phyloP scores from a whole-genome alignment of 2,888 invertebrate genomes.

The Leptarthrus brevirostris region DNA sequence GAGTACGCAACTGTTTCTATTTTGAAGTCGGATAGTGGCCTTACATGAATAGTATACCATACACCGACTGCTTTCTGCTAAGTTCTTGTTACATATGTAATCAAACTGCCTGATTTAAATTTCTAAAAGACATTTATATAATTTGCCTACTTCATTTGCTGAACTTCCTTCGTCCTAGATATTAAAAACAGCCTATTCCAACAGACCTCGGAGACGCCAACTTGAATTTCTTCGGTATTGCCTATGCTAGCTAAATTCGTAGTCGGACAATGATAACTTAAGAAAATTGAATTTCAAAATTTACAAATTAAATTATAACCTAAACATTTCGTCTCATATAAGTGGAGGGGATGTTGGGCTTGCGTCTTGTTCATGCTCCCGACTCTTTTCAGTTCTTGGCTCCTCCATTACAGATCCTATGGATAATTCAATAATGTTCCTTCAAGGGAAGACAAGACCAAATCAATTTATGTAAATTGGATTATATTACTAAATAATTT shows the following conservation, averaged over 20 bases:
- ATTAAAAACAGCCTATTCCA: too few species aligned
- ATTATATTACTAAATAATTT: constrained; percentile 34
- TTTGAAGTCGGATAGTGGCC: too few species aligned
- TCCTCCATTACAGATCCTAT: background rate
- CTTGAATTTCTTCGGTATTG: background rate
- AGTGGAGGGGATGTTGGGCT: constrained; percentile 1
- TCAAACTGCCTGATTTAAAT: too few species aligned
- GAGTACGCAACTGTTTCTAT: constrained; percentile 20
- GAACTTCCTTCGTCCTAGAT: too few species aligned
- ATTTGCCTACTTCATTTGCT: too few species aligned
- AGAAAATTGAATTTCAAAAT: constrained; percentile 30
- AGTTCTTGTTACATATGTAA: too few species aligned
- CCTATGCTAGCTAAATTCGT: background rate
- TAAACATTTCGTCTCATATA: constrained; percentile 20
- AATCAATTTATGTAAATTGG: constrained; percentile 37
- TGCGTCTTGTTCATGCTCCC: background rate
- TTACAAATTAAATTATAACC: constrained; percentile 43
- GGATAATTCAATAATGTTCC: constrained; percentile 27
- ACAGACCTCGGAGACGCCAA: background rate
- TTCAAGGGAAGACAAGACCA: background rate
- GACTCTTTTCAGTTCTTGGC: background rate
- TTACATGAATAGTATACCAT: too few species aligned
- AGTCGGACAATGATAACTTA: constrained; percentile 32
- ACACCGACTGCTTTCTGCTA: too few species aligned
- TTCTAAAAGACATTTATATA: too few species aligned